Base-by-base conservation (phyloP, 1,140 invertebrate genomes). In the Battus philenor region DNA sequence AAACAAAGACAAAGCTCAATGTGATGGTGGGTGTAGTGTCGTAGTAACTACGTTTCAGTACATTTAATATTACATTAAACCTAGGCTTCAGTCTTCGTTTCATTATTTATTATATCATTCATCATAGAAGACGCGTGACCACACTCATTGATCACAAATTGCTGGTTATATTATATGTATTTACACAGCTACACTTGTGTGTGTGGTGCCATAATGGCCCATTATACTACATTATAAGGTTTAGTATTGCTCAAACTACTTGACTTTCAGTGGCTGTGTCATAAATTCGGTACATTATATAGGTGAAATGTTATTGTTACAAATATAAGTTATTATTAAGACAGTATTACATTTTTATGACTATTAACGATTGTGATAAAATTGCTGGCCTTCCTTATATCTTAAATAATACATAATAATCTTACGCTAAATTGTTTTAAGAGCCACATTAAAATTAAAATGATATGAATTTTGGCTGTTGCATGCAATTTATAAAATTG, bases 31-130 rank as follows among this genome's bases (percentile, higher is more conserved):
- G 63, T n/a, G n/a, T 64, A 67, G 58, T 59, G 62, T 50, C 56
- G 50, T 41, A 63, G 56, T 62, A 60, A 31, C 53, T 53, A 65
- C 54, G 68, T 80, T 71, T 75, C n/a, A n/a, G n/a, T n/a, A n/a
- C 69, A 75, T 74, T 75, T 67, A 76, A 72, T 74, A 76, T 74
- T 73, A 79, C 66, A 76, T 72, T 83, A 83, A 77, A 79, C 60
- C 77, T 83, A 83, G 71, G 63, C 77, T 73, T 83, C 79, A 83
- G 79, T 83, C 79, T 83, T 83, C 68, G 62, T 79, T 80, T 78
- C 67, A 68, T 78, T 75, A 80, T 73, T 76, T 52, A 57, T 74
- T 59, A 67, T 55, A 71, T 77, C 75, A 79, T 71, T 68, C 69
- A 68, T 63, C 52, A 41, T 57, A 57, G 38, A 41, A 41, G 38